Conservation (phyloP, 2,797 vertebrate genomes). For the Cuniculus paca region DNA sequence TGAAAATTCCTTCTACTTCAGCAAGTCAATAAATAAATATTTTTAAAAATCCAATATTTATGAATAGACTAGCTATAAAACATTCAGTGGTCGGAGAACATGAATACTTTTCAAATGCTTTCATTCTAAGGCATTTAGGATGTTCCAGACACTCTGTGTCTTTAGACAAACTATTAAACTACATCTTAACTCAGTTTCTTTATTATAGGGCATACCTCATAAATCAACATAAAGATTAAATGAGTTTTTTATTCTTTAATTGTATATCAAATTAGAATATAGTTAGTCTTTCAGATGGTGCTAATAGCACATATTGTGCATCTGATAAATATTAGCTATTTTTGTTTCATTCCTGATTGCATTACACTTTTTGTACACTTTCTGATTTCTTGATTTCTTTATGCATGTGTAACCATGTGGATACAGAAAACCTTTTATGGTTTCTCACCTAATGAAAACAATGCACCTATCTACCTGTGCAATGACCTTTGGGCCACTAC, state of each 20-base stretch:
- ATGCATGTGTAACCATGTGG: no score
- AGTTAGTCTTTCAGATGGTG: neutral
- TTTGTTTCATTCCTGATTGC: neutral
- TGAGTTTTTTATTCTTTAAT: neutral
- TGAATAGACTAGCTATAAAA: conserved; percentile 10
- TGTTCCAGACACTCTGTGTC: neutral
- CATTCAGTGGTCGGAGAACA: neutral
- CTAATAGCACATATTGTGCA: neutral
- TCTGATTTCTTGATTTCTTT: neutral
- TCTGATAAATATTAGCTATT: neutral
- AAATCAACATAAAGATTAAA: neutral
- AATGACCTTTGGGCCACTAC: neutral
- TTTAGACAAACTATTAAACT: neutral
- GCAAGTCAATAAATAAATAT: neutral
- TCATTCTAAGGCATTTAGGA: neutral
- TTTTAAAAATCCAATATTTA: neutral
- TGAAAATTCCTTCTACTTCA: neutral
- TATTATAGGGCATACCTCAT: neutral
- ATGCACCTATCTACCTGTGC: neutral
- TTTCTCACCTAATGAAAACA: neutral
- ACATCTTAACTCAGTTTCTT: neutral
- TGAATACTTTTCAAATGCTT: neutral
- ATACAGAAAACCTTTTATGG: neutral
- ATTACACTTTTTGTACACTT: neutral
- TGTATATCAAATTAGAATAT: neutral